These are phyloP conservation scores for Nudaria mundana DNA, from an alignment of 2,888 invertebrate genomes.

Conservation along the genomic window DNA sequence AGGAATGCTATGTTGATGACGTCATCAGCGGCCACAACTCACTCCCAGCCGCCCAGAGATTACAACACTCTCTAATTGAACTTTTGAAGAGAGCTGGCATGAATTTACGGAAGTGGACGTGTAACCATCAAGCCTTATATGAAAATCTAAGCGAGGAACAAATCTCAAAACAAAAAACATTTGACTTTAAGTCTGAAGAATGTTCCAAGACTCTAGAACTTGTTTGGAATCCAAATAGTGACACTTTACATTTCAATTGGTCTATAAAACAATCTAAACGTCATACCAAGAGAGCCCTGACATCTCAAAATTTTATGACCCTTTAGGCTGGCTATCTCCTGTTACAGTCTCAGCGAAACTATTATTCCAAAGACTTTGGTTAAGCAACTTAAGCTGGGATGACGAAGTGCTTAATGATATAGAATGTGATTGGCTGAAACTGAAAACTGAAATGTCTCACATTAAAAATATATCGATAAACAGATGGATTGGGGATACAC, in stretches of 20 bases:
- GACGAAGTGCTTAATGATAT: background rate
- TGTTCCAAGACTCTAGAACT: conserved; percentile 12
- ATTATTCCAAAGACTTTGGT: background rate
- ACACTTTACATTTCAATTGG: conserved; percentile 16
- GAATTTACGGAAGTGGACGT: conserved; percentile 2
- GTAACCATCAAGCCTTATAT: background rate
- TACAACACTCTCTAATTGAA: background rate
- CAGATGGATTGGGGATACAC: background rate
- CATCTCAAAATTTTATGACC: conserved; percentile 1
- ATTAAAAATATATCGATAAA: too few species aligned
- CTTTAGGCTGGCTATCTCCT: conserved; percentile 1
- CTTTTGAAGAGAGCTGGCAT: background rate
- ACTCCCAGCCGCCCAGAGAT: too few species aligned
- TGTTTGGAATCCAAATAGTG: conserved; percentile 11
- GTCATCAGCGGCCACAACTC: background rate
- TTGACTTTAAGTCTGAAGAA: conserved; percentile 10
- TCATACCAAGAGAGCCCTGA: too few species aligned
- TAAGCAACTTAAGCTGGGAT: background rate
- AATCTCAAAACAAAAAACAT: too few species aligned
- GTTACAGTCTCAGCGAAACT: background rate
- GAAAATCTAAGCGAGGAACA: too few species aligned
- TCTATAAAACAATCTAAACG: too few species aligned
- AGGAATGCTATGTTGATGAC: background rate
- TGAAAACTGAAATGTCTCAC: too few species aligned
- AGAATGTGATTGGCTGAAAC: background rate